These are phyloP conservation scores for Acanthiza pusilla DNA, from an alignment of 2,797 vertebrate species.

Conservation along the genomic window DNA sequence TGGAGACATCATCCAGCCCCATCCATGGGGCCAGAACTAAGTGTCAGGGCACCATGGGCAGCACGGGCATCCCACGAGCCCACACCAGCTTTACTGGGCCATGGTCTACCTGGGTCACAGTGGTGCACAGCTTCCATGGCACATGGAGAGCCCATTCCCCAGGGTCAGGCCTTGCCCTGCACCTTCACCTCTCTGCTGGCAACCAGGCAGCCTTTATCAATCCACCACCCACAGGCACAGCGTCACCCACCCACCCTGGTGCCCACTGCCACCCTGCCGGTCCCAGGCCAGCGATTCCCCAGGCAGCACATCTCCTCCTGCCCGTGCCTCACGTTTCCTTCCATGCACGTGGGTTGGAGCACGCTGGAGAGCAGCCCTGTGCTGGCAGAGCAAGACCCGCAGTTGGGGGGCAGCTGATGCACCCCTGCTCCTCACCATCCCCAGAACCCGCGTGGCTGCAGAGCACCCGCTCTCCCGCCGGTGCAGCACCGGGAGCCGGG, in stretches of 20 bases:
- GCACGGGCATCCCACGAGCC: fast-evolving
- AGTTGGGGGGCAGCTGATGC: neutral
- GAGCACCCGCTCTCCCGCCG: neutral
- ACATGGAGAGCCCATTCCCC: fast-evolving
- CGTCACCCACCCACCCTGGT: fast-evolving
- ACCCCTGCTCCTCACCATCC: neutral
- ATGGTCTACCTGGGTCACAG: fast-evolving
- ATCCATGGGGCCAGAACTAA: neutral
- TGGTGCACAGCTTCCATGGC: fast-evolving
- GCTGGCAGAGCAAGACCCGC: neutral
- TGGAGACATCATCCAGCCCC: neutral
- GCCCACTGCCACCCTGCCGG: neutral
- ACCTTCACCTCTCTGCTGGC: neutral
- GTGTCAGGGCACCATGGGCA: fast-evolving
- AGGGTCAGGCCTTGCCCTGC: fast-evolving
- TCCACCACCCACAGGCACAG: neutral
- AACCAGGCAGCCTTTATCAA: neutral
- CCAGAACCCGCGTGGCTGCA: fast-evolving
- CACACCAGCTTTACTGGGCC: fast-evolving
- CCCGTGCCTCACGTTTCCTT: fast-evolving
- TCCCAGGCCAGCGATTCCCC: fast-evolving
- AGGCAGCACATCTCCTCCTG: neutral
- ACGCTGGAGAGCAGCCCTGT: neutral
- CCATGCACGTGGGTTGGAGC: neutral
- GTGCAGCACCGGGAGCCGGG: neutral